Evolutionary conservation across 2,888 invertebrate genomes (phyloP), one percentile per base, ranked within the genome.

Genomic region (Dicyrtoma fusca): DNA sequence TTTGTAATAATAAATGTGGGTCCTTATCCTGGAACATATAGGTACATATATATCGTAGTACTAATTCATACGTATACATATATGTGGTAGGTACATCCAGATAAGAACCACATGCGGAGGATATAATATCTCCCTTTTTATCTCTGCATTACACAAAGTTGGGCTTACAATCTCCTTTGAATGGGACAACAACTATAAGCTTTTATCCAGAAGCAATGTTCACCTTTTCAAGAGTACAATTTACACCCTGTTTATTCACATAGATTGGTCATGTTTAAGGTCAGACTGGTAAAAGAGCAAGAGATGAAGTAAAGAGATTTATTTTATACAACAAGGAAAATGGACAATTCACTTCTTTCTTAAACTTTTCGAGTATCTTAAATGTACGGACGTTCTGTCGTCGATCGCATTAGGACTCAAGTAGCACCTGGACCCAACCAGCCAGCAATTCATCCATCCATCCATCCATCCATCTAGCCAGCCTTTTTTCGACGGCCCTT

Each of bases 301-400:
- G 34, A 34, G 34, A 34, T n/a, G n/a, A n/a, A n/a, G n/a, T n/a
- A n/a, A 65, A 47, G 51, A 49, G 65, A 65, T 65, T 65, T 65
- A 51, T 51, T 65, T 65, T 65, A 26, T 65, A 51, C 51, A 65
- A n/a, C 25, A 51, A 51, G 51, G 23, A 44, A 44, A 21, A 17
- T 42, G 19, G 61, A 10, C 19, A 10, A 8, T 19, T 19, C 17
- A 19, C 53, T 53, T n/a, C 53, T 53, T 53, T 34, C 34, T 3
- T 3, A 19, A 11, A 19, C 53, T 53, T 53, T 11, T n/a, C n/a
- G n/a, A n/a, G n/a, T n/a, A n/a, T n/a, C n/a, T n/a, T n/a, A n/a
- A n/a, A n/a, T n/a, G n/a, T n/a, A n/a, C n/a, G n/a, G n/a, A n/a
- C n/a, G n/a, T n/a, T n/a, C n/a, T n/a, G n/a, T n/a, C n/a, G n/a